A percentile compares a stretch with the other conserved stretches of the same genome.
phyloP scores from a whole-genome alignment of 1,140 invertebrate genomes.

The Hyposmocoma kahamanoa region DNA sequence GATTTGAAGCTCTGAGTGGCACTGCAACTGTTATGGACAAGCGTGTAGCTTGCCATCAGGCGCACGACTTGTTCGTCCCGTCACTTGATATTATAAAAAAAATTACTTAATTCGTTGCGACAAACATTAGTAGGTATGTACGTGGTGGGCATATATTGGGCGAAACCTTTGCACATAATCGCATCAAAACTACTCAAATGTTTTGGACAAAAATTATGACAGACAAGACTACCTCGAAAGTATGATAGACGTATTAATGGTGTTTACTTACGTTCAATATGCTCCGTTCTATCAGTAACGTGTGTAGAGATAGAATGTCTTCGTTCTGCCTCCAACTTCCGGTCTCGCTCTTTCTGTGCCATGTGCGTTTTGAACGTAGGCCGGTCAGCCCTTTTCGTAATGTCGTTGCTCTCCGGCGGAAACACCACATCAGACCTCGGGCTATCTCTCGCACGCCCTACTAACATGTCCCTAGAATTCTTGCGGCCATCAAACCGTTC shows the following conservation, averaged over 20 bases:
- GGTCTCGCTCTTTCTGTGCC: slow-evolving; percentile 75
- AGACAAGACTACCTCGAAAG: not conserved
- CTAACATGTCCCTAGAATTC: slow-evolving; percentile 68
- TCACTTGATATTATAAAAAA: too few relatives aligned
- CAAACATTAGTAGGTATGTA: too few relatives aligned
- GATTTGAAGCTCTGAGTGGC: too few relatives aligned
- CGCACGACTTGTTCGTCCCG: too few relatives aligned
- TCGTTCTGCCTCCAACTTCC: slow-evolving; percentile 80
- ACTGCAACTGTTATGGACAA: too few relatives aligned
- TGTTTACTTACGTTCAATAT: slow-evolving; percentile 80
- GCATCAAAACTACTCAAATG: too few relatives aligned
- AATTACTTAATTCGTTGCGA: too few relatives aligned
- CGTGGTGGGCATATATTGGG: too few relatives aligned
- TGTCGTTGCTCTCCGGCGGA: slow-evolving; percentile 43
- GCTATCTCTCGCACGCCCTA: slow-evolving; percentile 60
- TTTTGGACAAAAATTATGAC: too few relatives aligned
- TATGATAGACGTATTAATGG: not conserved
- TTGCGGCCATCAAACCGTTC: slow-evolving; percentile 65
- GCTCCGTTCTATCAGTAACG: slow-evolving; percentile 82
- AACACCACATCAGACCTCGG: slow-evolving; percentile 59
- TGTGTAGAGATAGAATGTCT: slow-evolving; percentile 83
- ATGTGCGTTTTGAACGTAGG: slow-evolving; percentile 80
- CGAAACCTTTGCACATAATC: too few relatives aligned
- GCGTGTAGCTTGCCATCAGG: too few relatives aligned
- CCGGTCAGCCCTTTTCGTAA: slow-evolving; percentile 55